Evolutionary conservation across 2,113 vertebrate genomes (phyloP).

Genomic region (Gymnorhina tibicen): DNA sequence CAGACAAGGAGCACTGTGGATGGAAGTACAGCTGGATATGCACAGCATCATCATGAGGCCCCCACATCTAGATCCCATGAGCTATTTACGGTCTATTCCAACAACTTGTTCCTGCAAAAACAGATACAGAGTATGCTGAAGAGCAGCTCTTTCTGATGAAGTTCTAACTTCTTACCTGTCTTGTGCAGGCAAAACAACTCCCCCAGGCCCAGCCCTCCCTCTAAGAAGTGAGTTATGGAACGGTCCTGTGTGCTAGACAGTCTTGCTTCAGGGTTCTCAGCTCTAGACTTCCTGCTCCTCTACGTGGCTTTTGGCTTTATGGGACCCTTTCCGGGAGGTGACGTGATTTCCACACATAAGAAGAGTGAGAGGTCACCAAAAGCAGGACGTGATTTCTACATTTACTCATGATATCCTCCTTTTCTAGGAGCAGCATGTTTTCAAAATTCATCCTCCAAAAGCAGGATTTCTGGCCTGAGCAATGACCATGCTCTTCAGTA

Average conservation of each 20-base stretch:
- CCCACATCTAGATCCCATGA: background rate
- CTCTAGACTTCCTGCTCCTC: background rate
- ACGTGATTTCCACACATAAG: background rate
- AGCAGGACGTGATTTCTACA: background rate
- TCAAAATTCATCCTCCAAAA: background rate
- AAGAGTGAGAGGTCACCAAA: background rate
- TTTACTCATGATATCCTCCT: background rate
- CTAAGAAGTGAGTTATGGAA: background rate
- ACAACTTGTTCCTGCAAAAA: background rate
- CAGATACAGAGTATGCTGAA: background rate
- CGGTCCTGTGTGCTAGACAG: background rate
- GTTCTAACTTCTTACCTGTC: background rate
- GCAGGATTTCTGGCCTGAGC: background rate
- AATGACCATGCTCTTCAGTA: background rate
- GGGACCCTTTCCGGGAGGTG: background rate
- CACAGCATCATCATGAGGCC: background rate
- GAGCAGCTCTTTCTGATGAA: background rate
- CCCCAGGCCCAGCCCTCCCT: background rate
- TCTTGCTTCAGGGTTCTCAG: background rate
- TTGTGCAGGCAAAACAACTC: background rate
- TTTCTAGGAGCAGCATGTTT: background rate
- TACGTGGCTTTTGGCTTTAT: rapidly evolving
- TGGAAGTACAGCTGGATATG: background rate
- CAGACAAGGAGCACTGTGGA: background rate
- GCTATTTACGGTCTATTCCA: background rate